Evolutionary conservation across 2,888 invertebrate genomes (phyloP), one percentile per base, ranked within the genome.

Genomic region (Leptinotarsa rubiginosa): DNA sequence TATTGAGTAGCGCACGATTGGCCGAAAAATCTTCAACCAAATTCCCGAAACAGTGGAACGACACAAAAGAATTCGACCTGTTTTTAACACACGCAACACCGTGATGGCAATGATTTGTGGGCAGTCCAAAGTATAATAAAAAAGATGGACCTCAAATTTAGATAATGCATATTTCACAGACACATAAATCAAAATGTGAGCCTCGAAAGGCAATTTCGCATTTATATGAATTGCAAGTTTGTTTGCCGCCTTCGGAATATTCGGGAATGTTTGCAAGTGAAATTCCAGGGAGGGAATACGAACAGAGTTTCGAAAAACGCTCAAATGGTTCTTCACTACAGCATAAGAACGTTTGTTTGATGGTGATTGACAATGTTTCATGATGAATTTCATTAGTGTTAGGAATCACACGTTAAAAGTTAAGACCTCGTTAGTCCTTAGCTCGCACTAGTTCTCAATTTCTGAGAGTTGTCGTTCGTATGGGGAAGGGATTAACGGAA

Each of bases 101-200:
- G 82, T 81, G 84, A 83, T 83, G 81, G 80, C 79, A 82, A 83
- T 87, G 87, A 87, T 87, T 87, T 87, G 85, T 84, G 81, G 83
- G 75, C 82, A 79, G 82, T 84, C 86, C 83, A 84, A 84, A 86
- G 85, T 85, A 85, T 84, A 86, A 87, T 87, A 87, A 87, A 87
- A 87, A 87, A 87, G 87, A 87, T 85, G 83, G 85, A 86, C 84
- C 87, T 83, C 87, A 86, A 87, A 87, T 87, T 87, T 86, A 86
- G 87, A 87, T 87, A 87, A 87, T 87, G 87, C 87, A 87, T 87
- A 87, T 87, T 87, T 87, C 85, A 87, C 87, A 87, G 87, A 85
- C 84, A 80, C 80, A 86, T 87, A 87, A 86, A 87, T 86, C 86
- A 86, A 82, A 84, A 83, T 83, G 83, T 84, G 85, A 85, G 86